Evolutionary conservation across 2,113 vertebrate genomes (phyloP).

Genomic region (Zosterops japonicus): DNA sequence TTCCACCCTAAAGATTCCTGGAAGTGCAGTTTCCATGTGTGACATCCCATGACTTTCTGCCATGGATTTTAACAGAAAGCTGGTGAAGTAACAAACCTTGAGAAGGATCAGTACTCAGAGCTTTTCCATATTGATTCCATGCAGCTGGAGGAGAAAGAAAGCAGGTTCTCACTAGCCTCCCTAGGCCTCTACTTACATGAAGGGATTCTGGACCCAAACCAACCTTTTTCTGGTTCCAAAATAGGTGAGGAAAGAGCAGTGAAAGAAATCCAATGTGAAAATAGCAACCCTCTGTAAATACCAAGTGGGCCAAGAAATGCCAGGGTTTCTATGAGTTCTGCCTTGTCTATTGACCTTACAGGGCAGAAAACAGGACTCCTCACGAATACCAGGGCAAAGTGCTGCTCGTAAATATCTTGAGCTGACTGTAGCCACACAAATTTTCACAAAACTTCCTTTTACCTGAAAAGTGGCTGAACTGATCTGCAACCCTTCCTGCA

Average conservation of each 20-base stretch:
- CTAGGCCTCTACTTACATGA: neutral
- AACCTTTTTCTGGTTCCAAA: neutral
- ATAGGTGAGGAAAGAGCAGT: neutral
- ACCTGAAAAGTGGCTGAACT: slow-evolving; percentile 95
- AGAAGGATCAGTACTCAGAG: neutral
- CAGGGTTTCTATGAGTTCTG: neutral
- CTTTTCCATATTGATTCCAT: neutral
- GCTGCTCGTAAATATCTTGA: neutral
- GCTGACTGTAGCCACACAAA: neutral
- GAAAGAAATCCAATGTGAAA: neutral
- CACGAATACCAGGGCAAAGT: neutral
- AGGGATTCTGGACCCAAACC: neutral
- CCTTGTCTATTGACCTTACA: neutral
- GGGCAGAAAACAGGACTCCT: neutral
- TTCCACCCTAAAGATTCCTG: neutral
- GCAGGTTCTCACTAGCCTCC: neutral
- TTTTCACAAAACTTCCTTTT: slow-evolving; percentile 10
- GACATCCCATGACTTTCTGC: neutral
- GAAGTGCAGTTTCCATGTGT: neutral
- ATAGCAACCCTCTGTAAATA: neutral
- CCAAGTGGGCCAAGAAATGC: neutral
- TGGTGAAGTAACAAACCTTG: neutral
- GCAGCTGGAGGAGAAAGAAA: neutral
- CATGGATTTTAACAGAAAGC: neutral
- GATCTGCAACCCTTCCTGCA: slow-evolving; percentile 95